Evolutionary conservation across 2,888 invertebrate species (phyloP), one percentile per base, ranked within the genome.

Genomic region (Ectemnius cavifrons): DNA sequence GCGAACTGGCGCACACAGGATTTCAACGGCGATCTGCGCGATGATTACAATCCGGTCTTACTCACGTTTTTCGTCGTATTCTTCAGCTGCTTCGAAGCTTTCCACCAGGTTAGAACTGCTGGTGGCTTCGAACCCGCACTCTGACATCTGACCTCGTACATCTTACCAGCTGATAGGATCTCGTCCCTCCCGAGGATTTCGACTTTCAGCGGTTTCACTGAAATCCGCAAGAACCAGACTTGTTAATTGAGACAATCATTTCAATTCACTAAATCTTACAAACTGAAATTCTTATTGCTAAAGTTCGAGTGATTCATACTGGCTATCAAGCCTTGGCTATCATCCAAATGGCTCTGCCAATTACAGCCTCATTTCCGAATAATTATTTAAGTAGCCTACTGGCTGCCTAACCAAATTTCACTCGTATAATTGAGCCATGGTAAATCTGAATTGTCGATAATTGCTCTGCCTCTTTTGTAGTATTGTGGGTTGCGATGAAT

Each of bases 41-140:
- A 58, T 57, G 47, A 61, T 62, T 63, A 64, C 11, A 60, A 63
- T 67, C 56, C 52, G 52, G 8, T 59, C 23, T 62, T 73, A 94
- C 96, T 95, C 92, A 97, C 97, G 91, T 95, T 96, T 92, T 95
- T 96, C 71, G 95, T 95, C 91, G 95, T 93, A 89, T 94, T 94
- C 91, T 96, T 96, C 77, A 97, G 93, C 90, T 95, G 96, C 86
- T 96, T 93, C 88, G 95, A 96, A 84, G 96, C 96, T 91, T 96
- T 96, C 96, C 96, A 97, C 97, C 97, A 98, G 67, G 96, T 96
- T 88, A 97, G 95, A 75, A 94, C 93, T 1, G 97, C 97, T 79
- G 96, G 95, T 13, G 97, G 97, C 80, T 96, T 93, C 14, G 97
- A 97, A 60, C 97, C 97, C 0, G 95, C 94, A 79, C 97, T 96